phyloP scores from a whole-genome alignment of 2,113 vertebrate species.

The Microtus richardsoni region DNA sequence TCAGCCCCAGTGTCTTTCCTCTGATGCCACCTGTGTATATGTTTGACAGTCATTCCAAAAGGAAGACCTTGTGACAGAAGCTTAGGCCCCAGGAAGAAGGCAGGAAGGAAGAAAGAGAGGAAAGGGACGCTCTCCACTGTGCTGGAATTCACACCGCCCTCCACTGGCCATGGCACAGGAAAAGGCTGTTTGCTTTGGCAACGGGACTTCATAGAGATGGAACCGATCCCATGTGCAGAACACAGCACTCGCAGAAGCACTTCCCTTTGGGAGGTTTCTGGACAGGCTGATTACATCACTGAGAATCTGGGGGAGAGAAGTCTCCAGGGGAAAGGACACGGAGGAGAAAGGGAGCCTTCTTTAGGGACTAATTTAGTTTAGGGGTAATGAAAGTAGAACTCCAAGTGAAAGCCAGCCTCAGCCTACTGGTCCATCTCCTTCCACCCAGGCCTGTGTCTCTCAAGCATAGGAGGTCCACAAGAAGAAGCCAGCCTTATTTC shows the following conservation, averaged over 20 bases:
- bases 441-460: background rate
- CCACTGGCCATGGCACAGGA: conserved; percentile 79
- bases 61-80: conserved; percentile 82
- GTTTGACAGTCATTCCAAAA: conserved; percentile 73
- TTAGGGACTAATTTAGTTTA: background rate
- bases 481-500: background rate
- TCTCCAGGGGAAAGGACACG: conserved; percentile 33
- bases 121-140: conserved; percentile 86
- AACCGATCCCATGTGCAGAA: conserved; percentile 13
- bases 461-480: background rate
- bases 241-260: conserved; percentile 57
- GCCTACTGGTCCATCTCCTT: background rate
- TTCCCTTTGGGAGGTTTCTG: conserved; percentile 9
- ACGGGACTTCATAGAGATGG: conserved; percentile 74
- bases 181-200: conserved; percentile 89
- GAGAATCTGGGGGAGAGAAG: conserved; percentile 46
- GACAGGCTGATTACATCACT: conserved; percentile 21
- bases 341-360: conserved; percentile 28
- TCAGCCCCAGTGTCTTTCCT: conserved; percentile 10
- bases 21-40: conserved; percentile 73
- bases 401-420: background rate
- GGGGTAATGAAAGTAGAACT: background rate
- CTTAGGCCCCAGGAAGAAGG: conserved; percentile 78
- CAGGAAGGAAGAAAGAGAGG: conserved; percentile 92
- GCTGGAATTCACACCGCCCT: conserved; percentile 85